Evolutionary conservation across 2,113 vertebrate species (phyloP).

Genomic region (Bostrychus sinensis): DNA sequence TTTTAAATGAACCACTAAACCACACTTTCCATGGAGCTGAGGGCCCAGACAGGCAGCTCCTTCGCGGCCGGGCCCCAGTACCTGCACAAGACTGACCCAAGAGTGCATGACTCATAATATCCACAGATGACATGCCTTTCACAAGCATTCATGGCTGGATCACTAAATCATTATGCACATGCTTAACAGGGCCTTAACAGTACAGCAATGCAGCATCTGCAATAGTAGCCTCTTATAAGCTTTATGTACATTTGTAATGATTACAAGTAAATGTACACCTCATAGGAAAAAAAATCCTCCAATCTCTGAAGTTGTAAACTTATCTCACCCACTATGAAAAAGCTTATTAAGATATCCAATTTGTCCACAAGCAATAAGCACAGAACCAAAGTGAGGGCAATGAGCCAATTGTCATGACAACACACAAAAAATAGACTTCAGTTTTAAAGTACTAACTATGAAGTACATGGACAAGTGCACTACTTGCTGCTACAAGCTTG

Average conservation of each 20-base stretch:
- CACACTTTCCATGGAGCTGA: constrained; percentile 63
- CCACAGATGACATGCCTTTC: constrained; percentile 63
- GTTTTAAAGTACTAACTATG: too few species aligned
- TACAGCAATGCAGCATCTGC: not conserved
- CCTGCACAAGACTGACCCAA: constrained; percentile 54
- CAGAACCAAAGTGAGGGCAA: too few species aligned
- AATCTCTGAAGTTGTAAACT: too few species aligned
- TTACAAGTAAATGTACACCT: too few species aligned
- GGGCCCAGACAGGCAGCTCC: constrained; percentile 41
- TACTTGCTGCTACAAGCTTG: too few species aligned
- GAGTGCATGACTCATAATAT: constrained; percentile 64
- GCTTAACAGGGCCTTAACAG: constrained; percentile 32
- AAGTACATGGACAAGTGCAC: too few species aligned
- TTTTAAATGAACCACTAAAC: constrained; percentile 63
- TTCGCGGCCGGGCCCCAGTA: constrained; percentile 36
- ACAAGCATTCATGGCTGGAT: constrained; percentile 48
- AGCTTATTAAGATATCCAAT: too few species aligned
- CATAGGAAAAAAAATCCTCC: too few species aligned
- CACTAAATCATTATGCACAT: constrained; percentile 52
- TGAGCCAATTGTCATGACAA: too few species aligned
- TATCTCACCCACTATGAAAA: too few species aligned
- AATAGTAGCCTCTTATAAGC: not conserved
- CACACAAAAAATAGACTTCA: too few species aligned
- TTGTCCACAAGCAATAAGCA: too few species aligned
- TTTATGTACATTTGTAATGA: not conserved